Evolutionary conservation across 2,113 vertebrate species (phyloP), one percentile per base, ranked within the genome.

Genomic region (Plecturocebus donacophilus): DNA sequence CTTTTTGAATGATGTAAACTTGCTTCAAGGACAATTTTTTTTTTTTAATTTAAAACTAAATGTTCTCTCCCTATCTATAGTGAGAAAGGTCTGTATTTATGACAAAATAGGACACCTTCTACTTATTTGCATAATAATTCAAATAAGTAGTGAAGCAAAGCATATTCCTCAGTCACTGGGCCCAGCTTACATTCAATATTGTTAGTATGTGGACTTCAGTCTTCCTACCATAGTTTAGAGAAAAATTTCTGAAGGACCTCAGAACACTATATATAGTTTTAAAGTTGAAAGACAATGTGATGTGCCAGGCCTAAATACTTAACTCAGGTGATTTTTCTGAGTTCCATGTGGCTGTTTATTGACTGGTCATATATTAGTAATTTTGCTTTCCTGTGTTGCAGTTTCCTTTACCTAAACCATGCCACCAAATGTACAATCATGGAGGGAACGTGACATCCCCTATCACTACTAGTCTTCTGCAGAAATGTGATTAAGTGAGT

Each of bases 1-100:
- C 71, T 92, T 91, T 93, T 38, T 94, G 77, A 97, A 88, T 92
- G 97, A 89, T 42, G 20, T 61, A 64, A 71, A 86, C 61, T 97
- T 83, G 80, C 76, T 97, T 85, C 19, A 20, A 80, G 56, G 77
- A 38, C 70, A 66, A 8, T 64, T 92, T 83, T 87, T 52, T 87
- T 52, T 54, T 73, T 66, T 38, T 10, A 91, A 73, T 87, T 90
- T 90, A 54, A 71, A 90, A 95, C 35, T 86, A 96, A 96, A 94
- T 96, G 52, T 89, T 83, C 77, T 79, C 19, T 86, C 79, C 79
- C 8, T 84, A 92, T 75, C 80, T 92, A 3, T 45, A 84, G 49
- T 90, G 42, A 49, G 42, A 85, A 90, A 84, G 90, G 52, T 38
- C 75, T 23, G 19, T 35, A 27, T 91, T 96, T 94, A 42, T 92